Evolutionary conservation across 2,113 vertebrate species (phyloP).

Genomic region (Asarcornis scutulata): DNA sequence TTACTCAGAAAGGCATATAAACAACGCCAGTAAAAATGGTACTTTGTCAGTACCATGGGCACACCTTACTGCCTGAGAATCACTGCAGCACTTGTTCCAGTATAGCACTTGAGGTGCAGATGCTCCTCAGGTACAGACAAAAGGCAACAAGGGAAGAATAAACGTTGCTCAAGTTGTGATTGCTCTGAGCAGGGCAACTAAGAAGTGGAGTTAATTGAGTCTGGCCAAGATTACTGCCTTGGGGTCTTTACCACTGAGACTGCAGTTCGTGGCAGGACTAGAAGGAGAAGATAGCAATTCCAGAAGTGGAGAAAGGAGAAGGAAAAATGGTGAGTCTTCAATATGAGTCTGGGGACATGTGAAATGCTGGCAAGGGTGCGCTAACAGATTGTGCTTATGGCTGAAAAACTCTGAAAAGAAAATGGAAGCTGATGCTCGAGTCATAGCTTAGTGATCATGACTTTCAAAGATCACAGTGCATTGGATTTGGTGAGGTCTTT

Average conservation of each 20-base stretch:
- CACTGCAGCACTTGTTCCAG: not conserved
- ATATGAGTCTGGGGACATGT: not conserved
- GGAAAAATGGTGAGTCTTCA: not conserved
- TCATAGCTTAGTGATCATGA: not conserved
- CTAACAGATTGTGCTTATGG: not conserved
- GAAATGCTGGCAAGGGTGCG: not conserved
- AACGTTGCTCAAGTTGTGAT: not conserved
- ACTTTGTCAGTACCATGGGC: not conserved
- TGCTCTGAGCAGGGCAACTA: not conserved
- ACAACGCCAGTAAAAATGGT: not conserved
- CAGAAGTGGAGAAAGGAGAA: not conserved
- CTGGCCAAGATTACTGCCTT: not conserved
- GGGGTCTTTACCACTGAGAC: not conserved
- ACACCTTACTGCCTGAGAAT: not conserved
- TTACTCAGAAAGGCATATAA: not conserved
- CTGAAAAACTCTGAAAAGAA: not conserved
- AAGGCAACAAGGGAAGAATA: not conserved
- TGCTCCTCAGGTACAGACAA: not conserved
- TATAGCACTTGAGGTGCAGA: not conserved
- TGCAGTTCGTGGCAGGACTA: not conserved
- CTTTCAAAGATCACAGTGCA: not conserved
- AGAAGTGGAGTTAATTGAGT: not conserved
- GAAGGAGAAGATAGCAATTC: not conserved
- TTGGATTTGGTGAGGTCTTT: not conserved
- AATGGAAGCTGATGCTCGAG: not conserved